A percentile compares a stretch with the other conserved stretches of the same genome.
Evolutionary conservation across 2,888 invertebrate genomes (phyloP).

Genomic region (Allophyes oxyacanthae): DNA sequence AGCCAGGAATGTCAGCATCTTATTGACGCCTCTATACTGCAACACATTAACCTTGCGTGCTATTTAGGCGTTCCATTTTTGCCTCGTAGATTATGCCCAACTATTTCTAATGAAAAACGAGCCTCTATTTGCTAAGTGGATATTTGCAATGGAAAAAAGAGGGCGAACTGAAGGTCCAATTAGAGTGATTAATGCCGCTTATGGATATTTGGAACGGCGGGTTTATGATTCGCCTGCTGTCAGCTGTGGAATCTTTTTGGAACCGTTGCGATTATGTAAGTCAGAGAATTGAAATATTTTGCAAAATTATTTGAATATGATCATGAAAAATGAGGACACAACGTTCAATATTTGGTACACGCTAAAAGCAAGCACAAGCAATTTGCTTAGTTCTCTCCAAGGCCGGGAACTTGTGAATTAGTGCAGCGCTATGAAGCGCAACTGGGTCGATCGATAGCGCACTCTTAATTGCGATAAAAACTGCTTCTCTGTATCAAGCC

Average conservation of each 20-base stretch:
- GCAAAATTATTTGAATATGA: too few species aligned
- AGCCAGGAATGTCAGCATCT: slow-evolving; percentile 77
- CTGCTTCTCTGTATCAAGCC: slow-evolving; percentile 73
- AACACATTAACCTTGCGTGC: slow-evolving; percentile 83
- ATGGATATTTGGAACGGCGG: slow-evolving; percentile 45
- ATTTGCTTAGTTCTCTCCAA: slow-evolving; percentile 59
- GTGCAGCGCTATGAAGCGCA: slow-evolving; percentile 57
- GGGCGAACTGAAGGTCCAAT: slow-evolving; percentile 53
- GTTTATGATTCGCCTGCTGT: slow-evolving; percentile 11
- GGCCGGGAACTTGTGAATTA: slow-evolving; percentile 74
- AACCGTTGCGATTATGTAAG: slow-evolving; percentile 5
- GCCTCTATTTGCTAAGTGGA: slow-evolving; percentile 55
- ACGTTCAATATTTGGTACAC: slow-evolving; percentile 66
- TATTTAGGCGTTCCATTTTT: slow-evolving; percentile 74
- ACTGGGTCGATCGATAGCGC: slow-evolving; percentile 75
- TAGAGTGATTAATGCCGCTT: slow-evolving; percentile 52
- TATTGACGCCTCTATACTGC: slow-evolving; percentile 79
- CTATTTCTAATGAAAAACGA: slow-evolving; percentile 52
- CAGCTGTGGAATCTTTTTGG: slow-evolving; percentile 4
- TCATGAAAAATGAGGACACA: slow-evolving; percentile 59
- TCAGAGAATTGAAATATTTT: too few species aligned
- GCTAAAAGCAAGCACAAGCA: slow-evolving; percentile 67
- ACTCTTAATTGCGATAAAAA: slow-evolving; percentile 81
- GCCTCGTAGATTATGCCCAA: slow-evolving; percentile 66
- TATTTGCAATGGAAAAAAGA: slow-evolving; percentile 52